These are phyloP conservation scores for Amphipoea oculea DNA, from an alignment of 2,888 invertebrate genomes.

Conservation along the genomic window DNA sequence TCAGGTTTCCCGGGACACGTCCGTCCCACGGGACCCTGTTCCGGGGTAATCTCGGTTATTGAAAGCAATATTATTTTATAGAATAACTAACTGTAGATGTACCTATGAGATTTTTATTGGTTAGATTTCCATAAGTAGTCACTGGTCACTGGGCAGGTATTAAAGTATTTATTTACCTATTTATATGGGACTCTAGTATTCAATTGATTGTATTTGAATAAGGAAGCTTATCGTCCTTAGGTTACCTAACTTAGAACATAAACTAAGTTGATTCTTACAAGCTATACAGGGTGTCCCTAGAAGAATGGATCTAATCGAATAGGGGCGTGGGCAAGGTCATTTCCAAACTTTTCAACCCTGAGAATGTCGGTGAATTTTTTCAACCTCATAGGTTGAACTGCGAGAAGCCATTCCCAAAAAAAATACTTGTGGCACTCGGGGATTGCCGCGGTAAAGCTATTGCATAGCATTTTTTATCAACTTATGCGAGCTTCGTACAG, in stretches of 20 bases:
- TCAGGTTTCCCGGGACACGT: conserved; percentile 71
- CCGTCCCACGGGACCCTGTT: conserved; percentile 71
- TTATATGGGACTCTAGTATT: conserved; percentile 9
- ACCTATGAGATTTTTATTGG: conserved; percentile 28
- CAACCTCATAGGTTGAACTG: too few relatives aligned
- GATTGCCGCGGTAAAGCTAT: too few relatives aligned
- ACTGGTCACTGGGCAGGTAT: background rate
- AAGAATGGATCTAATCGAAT: too few relatives aligned
- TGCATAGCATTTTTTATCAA: too few relatives aligned
- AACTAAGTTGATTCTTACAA: background rate
- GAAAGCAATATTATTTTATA: conserved; percentile 64
- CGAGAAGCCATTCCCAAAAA: too few relatives aligned
- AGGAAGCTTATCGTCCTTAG: background rate
- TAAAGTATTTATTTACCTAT: conserved; percentile 14
- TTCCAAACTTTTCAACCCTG: too few relatives aligned
- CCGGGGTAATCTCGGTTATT: conserved; percentile 68
- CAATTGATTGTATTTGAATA: conserved; percentile 2
- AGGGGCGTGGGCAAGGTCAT: too few relatives aligned
- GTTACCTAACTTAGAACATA: background rate
- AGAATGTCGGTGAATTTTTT: too few relatives aligned
- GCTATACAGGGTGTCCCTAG: too few relatives aligned
- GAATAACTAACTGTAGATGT: conserved; percentile 32
- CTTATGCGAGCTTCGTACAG: too few relatives aligned
- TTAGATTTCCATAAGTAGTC: conserved; percentile 16
- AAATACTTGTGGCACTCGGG: too few relatives aligned